Conservation (phyloP, 2,888 invertebrate species). For the Melanostoma mellinum region DNA sequence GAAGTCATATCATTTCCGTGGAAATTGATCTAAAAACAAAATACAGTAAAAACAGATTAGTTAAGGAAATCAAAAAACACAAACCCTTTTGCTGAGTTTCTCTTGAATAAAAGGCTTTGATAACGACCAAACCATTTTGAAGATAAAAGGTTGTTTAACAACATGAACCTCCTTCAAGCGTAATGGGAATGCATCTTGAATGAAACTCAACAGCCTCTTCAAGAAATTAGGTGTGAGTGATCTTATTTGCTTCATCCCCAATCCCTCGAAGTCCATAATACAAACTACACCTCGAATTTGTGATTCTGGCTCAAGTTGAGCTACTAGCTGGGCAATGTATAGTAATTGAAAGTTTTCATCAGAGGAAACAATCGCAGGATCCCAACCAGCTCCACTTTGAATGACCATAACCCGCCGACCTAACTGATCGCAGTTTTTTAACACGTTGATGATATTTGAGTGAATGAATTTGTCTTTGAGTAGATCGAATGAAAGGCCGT, state of each 20-base stretch:
- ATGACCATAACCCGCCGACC: conserved; percentile 89
- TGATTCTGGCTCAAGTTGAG: conserved; percentile 89
- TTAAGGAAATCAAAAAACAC: conserved; percentile 74
- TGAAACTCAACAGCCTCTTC: conserved; percentile 89
- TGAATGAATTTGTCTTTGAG: conserved; percentile 87
- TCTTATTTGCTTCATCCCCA: conserved; percentile 88
- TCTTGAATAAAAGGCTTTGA: conserved; percentile 92
- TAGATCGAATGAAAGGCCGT: conserved; percentile 86
- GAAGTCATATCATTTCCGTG: conserved; percentile 91
- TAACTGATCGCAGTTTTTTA: conserved; percentile 89
- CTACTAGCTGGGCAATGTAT: conserved; percentile 90
- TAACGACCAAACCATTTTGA: conserved; percentile 92
- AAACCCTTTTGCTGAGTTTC: conserved; percentile 89
- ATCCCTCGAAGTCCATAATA: conserved; percentile 91
- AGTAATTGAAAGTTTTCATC: conserved; percentile 91
- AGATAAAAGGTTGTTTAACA: conserved; percentile 92
- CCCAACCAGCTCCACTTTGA: conserved; percentile 89
- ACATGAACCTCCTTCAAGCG: conserved; percentile 93
- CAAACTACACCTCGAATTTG: conserved; percentile 91
- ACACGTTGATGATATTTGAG: conserved; percentile 89
- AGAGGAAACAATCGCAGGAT: conserved; percentile 87
- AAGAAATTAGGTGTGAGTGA: conserved; percentile 89
- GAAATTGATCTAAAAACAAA: conserved; percentile 87
- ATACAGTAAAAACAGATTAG: background rate
- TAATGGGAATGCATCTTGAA: conserved; percentile 93